These are phyloP conservation scores for Trematocara caparti DNA, from an alignment of 2,797 vertebrate genomes.

Conservation along the genomic window DNA sequence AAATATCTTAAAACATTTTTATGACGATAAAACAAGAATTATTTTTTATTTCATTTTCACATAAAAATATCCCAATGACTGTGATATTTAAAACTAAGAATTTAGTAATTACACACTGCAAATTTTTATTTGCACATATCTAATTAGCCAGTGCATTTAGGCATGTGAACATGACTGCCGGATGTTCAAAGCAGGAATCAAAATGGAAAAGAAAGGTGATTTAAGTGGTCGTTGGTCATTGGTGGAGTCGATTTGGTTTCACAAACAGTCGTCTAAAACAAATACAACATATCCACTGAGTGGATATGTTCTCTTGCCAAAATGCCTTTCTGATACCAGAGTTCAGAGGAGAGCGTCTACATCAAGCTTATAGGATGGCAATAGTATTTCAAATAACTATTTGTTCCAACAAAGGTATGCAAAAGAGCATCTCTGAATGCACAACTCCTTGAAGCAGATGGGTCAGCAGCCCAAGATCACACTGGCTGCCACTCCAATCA, in stretches of 20 bases:
- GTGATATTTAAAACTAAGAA: background rate
- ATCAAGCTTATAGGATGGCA: background rate
- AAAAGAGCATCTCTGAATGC: background rate
- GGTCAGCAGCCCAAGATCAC: background rate
- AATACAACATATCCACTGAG: fast-evolving
- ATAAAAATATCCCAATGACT: background rate
- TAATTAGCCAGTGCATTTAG: background rate
- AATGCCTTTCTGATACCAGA: background rate
- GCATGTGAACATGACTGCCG: background rate
- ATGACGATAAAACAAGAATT: background rate
- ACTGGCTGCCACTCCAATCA: background rate
- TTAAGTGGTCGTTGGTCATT: background rate
- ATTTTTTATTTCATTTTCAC: background rate
- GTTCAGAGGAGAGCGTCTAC: background rate
- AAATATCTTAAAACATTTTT: background rate
- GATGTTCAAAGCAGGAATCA: background rate
- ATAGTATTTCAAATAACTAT: background rate
- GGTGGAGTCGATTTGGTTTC: background rate
- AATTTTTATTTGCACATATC: background rate
- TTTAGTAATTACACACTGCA: background rate
- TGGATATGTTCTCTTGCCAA: background rate
- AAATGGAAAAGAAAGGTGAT: background rate
- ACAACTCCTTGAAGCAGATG: background rate
- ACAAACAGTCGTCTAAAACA: background rate
- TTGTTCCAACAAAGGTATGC: background rate